A percentile compares a stretch with the other conserved stretches of the same genome.
These are phyloP conservation scores for Myotis myotis DNA, from an alignment of 2,797 vertebrate genomes.

Conservation along the genomic window DNA sequence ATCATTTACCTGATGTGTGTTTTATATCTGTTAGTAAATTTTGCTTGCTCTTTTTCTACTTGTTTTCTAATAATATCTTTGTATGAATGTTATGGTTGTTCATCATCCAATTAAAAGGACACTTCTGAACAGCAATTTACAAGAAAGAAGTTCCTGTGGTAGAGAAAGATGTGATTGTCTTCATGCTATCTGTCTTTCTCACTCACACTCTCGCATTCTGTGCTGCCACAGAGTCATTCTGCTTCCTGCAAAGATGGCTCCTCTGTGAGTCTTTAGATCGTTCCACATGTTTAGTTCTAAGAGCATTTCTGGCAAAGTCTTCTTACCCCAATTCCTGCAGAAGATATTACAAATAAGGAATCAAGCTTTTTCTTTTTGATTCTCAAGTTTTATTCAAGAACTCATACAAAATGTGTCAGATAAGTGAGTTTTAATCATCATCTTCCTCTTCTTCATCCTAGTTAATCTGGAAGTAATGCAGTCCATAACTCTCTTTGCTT, in stretches of 20 bases:
- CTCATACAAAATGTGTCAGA: background rate
- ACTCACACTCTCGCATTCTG: background rate
- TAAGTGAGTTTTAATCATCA: background rate
- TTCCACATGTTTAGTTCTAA: background rate
- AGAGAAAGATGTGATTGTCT: too few species aligned
- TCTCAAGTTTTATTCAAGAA: background rate
- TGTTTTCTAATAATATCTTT: background rate
- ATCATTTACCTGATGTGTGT: background rate
- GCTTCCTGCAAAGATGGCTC: background rate
- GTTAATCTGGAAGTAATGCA: background rate
- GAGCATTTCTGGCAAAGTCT: background rate
- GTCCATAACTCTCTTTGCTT: background rate
- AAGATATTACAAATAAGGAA: background rate
- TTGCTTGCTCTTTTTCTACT: background rate
- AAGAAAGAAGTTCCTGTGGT: background rate
- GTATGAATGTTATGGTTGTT: background rate
- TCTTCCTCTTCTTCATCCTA: background rate
- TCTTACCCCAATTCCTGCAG: background rate
- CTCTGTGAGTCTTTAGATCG: background rate
- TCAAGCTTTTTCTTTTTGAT: background rate
- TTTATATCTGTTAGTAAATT: background rate
- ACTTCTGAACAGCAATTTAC: background rate
- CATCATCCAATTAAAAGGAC: background rate
- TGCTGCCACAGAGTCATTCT: background rate
- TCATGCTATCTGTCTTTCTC: background rate